Base-by-base conservation (phyloP, 2,113 vertebrate species). In the Cnemophilus loriae region DNA sequence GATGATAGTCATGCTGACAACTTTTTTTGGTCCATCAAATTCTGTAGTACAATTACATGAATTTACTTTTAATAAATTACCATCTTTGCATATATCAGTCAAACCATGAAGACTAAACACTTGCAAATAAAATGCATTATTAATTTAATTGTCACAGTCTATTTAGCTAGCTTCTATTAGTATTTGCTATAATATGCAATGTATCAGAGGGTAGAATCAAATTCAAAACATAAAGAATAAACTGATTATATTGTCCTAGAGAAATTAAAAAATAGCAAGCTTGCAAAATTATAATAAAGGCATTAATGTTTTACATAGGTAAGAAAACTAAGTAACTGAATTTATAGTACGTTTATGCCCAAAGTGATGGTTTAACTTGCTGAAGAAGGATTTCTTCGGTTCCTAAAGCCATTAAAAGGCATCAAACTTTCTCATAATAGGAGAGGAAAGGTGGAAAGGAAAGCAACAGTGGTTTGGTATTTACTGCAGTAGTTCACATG, bases 41-140 rank as follows among this genome's bases (percentile, higher is more conserved):
- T 98, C 98, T 93, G 98, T 94, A 98, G 98, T 98, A 98, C 98
- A 99, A 99, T 98, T 98, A 99, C 97, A 98, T 98, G 98, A 99
- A 99, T 99, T 99, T 98, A 98, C 98, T 99, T 99, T 99, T 98
- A 99, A 99, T 99, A 99, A 99, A 99, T 99, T 99, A 99, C 98
- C 98, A 99, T 99, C 98, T 99, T 99, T 99, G 98, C 98, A 99
- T 98, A 98, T 98, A 99, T 99, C 99, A 99, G 98, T 99, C 99
- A 99, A 99, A 99, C 98, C 98, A 98, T 96, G 97, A 98, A 98
- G 98, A 98, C 98, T 98, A 98, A 98, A 98, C 97, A 98, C 98
- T 99, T 98, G 97, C 98, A 99, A 99, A 99, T 98, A 99, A 99
- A 99, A 99, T 99, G 98, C 98, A 99, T 99, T 99, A 99, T 99